These are phyloP conservation scores for Salminus brasiliensis DNA, from an alignment of 2,113 vertebrate species.

Conservation along the genomic window DNA sequence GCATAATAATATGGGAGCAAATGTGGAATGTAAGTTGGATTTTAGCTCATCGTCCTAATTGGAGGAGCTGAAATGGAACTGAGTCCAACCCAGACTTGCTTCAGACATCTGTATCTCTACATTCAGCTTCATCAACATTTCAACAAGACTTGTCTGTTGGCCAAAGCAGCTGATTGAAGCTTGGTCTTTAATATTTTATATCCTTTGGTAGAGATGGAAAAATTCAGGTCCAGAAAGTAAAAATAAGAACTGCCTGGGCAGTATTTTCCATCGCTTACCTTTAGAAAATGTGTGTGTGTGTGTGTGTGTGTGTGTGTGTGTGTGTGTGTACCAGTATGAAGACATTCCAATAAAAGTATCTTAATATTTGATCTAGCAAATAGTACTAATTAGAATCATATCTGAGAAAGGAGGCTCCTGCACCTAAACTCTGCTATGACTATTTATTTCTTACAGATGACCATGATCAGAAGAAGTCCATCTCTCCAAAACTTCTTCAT, in stretches of 20 bases:
- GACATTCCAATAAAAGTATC: slow-evolving; percentile 29
- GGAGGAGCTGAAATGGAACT: neutral
- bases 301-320: too few species aligned
- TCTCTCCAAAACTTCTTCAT: slow-evolving; percentile 51
- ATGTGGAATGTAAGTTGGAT: neutral
- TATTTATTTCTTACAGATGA: slow-evolving; percentile 50
- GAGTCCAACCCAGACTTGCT: neutral
- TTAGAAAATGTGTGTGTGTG: too few species aligned
- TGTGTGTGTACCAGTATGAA: slow-evolving; percentile 17
- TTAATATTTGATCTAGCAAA: slow-evolving; percentile 9
- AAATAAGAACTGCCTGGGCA: too few species aligned
- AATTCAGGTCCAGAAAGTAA: too few species aligned
- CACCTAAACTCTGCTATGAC: slow-evolving; percentile 19
- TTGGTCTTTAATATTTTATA: neutral
- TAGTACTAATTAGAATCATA: neutral
- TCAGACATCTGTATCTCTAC: neutral
- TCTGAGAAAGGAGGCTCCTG: neutral
- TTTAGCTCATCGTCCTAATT: neutral
- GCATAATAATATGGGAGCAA: neutral
- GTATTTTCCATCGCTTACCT: too few species aligned
- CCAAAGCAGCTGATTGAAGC: slow-evolving; percentile 32
- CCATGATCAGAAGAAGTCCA: slow-evolving; percentile 38
- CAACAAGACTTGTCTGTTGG: slow-evolving; percentile 18
- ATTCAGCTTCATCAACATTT: slow-evolving; percentile 14
- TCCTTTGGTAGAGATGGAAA: too few species aligned